A percentile compares a stretch with the other conserved stretches of the same genome.
These are phyloP conservation scores for Candoia aspera DNA, from an alignment of 2,113 vertebrate species.

Conservation along the genomic window DNA sequence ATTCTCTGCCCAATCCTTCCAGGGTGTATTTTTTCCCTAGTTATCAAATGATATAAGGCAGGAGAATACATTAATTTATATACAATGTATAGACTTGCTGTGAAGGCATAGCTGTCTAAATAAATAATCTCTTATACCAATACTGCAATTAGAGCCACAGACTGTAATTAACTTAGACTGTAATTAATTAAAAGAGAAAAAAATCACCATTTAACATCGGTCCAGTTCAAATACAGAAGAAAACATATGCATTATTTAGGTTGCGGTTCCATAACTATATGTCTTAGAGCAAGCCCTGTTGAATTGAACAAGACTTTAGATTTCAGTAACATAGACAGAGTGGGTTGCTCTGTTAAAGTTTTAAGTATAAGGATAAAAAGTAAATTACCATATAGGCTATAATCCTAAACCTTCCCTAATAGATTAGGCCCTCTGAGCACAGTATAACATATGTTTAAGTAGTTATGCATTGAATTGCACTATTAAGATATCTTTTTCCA, in stretches of 20 bases:
- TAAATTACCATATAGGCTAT: background rate
- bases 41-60: constrained; percentile 46
- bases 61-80: constrained; percentile 38
- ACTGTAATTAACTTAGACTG: constrained; percentile 30
- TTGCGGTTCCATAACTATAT: background rate
- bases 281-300: background rate
- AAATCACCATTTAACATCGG: background rate
- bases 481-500: background rate
- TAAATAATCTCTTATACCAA: constrained; percentile 38
- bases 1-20: constrained; percentile 19
- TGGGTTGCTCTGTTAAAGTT: background rate
- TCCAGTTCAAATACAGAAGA: background rate
- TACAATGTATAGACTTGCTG: constrained; percentile 19
- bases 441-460: background rate
- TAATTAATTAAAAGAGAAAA: constrained; percentile 29
- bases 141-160: constrained; percentile 39
- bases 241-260: background rate
- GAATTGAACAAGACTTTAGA: background rate
- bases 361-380: background rate
- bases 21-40: constrained; percentile 5
- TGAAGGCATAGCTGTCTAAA: constrained; percentile 30
- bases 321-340: background rate
- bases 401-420: background rate
- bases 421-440: background rate
- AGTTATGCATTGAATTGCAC: background rate